Conservation (phyloP, 2,797 vertebrate genomes). For the Phrynocephalus guinanensis region DNA sequence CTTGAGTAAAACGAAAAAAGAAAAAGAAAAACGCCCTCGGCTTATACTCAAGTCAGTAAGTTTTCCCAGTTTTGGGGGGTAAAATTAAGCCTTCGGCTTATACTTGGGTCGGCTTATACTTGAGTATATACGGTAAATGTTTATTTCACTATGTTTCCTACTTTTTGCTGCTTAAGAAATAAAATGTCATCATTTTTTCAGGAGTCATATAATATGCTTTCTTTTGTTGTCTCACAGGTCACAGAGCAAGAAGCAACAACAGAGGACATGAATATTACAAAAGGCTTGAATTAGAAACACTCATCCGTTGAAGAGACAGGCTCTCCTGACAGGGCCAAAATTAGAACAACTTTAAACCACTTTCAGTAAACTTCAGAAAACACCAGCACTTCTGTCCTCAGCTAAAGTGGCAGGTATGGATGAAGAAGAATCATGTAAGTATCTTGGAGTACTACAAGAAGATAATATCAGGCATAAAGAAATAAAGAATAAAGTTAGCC, state of each 20-base stretch:
- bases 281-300: not conserved
- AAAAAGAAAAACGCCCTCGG: too few relatives aligned
- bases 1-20: too few relatives aligned
- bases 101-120: too few relatives aligned
- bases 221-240: not conserved
- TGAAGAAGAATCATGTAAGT: too few relatives aligned
- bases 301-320: conserved; percentile 1
- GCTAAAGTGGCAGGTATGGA: not conserved
- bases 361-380: conserved; percentile 10
- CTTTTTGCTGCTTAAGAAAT: conserved; percentile 36
- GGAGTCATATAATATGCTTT: conserved; percentile 14
- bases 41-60: too few relatives aligned
- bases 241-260: not conserved
- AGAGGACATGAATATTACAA: conserved; percentile 22
- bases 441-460: too few relatives aligned
- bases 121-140: too few relatives aligned
- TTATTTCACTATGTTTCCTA: not conserved
- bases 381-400: not conserved
- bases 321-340: not conserved
- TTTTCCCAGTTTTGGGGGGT: too few relatives aligned
- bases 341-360: not conserved
- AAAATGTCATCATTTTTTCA: conserved; percentile 18
- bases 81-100: too few relatives aligned
- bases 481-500: too few relatives aligned
- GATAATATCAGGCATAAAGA: too few relatives aligned